Evolutionary conservation across 2,797 vertebrate species (phyloP), one percentile per base, ranked within the genome.

Genomic region (Hoplostethus atlanticus): DNA sequence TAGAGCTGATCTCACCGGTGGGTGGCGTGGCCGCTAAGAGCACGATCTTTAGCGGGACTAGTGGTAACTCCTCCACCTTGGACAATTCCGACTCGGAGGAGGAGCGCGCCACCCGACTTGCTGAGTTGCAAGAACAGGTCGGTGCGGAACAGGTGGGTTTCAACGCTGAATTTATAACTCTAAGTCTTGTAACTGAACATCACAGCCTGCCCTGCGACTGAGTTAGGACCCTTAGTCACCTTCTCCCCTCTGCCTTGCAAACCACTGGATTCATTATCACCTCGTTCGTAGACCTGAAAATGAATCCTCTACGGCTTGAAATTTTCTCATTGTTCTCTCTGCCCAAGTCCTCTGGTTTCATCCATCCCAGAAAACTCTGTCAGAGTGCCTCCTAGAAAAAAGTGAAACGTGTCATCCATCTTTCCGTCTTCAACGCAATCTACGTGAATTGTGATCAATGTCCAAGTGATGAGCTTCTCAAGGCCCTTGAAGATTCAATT

Each of bases 111-210:
- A 94, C 94, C 0, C 89, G 92, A 62, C 93, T 97, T 70, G 94
- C 95, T 0, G 96, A 97, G 90, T 93, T 98, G 68, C 96, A 97
- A 91, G 96, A 98, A 88, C 96, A 98, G 95, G 97, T 95, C 92
- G 89, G 94, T 86, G 80, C 84, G 47, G 87, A 96, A 88, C 96
- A 97, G 96, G 97, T 95, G 92, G 89, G 94, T 91, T 86, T 73
- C 54, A 56, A 21, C 64, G 9, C 61, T 61, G 28, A 52, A 55
- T 30, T 34, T 16, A 44, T 61, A 59, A 50, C 28, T 52, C 55
- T 11, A 42, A 15, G 0, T 48, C 12, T 28, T 68, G 40, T 52
- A 34, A 42, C 53, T 44, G 69, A 51, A 57, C 72, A 6, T 28
- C 46, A 46, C 57, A 17, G 40, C 56, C 69, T 71, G 25, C 46